Conservation (phyloP, 2,888 invertebrate species). For the Vannuccia rotundouncinata region DNA sequence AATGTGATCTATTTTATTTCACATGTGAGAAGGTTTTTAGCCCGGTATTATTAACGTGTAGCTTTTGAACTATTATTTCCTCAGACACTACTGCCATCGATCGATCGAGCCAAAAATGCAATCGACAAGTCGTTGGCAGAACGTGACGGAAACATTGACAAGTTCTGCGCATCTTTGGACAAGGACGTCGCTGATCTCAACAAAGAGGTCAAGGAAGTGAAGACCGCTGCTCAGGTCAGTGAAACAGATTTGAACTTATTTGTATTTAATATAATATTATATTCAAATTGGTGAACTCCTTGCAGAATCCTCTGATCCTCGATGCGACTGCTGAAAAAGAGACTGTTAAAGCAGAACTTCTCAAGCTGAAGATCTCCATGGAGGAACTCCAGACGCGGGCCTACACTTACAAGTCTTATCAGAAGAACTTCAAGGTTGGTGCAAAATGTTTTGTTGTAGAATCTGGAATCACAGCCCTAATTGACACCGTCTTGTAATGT, state of each 20-base stretch:
- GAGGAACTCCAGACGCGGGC: conserved; percentile 65
- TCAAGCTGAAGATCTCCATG: conserved; percentile 64
- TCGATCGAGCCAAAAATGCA: conserved; percentile 62
- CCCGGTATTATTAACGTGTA: no score
- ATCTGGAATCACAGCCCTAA: no score
- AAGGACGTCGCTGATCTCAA: conserved; percentile 71
- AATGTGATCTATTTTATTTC: background rate
- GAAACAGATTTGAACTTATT: background rate
- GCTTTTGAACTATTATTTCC: no score
- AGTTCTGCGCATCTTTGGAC: conserved; percentile 69
- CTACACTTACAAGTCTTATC: conserved; percentile 70
- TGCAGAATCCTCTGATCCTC: conserved; percentile 68
- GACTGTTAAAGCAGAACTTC: conserved; percentile 64
- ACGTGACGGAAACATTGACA: conserved; percentile 65
- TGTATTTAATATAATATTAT: background rate
- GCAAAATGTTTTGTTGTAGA: no score
- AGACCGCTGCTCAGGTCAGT: conserved; percentile 56
- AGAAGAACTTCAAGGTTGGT: conserved; percentile 79
- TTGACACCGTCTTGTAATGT: no score
- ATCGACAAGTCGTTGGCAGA: conserved; percentile 68
- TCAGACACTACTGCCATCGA: conserved; percentile 53
- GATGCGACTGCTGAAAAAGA: conserved; percentile 67
- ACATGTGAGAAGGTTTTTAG: no score
- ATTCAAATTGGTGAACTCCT: conserved; percentile 3
- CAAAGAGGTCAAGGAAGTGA: conserved; percentile 67